Conservation (phyloP, 2,113 vertebrate species). For the Oreochromis aureus region DNA sequence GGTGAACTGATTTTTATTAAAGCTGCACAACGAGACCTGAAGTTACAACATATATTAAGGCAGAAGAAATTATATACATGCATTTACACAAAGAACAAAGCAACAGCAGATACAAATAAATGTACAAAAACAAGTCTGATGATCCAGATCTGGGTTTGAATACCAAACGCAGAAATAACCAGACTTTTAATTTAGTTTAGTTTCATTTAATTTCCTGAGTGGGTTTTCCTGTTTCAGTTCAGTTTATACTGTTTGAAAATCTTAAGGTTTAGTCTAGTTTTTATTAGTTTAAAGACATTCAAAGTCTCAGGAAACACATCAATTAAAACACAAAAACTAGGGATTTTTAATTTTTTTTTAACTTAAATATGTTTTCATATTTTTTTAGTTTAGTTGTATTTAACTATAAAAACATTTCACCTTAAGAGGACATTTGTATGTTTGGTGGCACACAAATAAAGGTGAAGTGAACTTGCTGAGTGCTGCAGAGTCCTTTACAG, state of each 20-base stretch:
- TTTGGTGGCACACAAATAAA: background rate
- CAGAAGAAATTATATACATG: background rate
- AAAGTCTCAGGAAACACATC: background rate
- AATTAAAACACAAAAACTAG: background rate
- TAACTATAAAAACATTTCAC: background rate
- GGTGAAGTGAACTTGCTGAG: background rate
- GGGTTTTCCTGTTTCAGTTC: background rate
- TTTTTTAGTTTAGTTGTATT: background rate
- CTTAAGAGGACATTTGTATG: background rate
- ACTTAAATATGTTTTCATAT: background rate
- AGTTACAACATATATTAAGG: background rate
- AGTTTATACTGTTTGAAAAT: background rate
- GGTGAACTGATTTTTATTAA: background rate
- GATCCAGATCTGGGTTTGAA: background rate
- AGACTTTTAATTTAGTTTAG: background rate
- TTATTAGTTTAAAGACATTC: background rate
- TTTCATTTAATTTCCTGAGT: background rate
- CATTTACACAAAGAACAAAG: background rate
- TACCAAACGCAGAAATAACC: background rate
- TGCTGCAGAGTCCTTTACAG: background rate
- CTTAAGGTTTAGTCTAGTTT: background rate
- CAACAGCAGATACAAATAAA: background rate
- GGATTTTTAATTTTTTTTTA: background rate
- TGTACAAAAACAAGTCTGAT: no score
- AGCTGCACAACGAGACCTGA: background rate